phyloP scores from a whole-genome alignment of 1,140 invertebrate species.

The Geopemphigus sp. region DNA sequence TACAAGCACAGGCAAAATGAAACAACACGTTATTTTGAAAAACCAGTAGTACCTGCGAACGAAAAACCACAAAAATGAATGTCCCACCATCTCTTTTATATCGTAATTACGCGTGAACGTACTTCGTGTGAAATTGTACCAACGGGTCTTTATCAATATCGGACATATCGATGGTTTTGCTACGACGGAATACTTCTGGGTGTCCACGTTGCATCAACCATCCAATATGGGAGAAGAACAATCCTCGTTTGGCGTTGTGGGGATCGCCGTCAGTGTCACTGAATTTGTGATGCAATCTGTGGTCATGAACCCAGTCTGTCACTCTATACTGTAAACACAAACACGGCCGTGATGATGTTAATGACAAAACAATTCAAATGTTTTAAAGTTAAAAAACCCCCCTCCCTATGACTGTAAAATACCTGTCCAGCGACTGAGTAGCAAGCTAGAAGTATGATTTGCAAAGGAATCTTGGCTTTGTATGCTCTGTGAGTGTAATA shows the following conservation, averaged over 20 bases:
- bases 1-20: conserved; percentile 63
- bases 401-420: conserved; percentile 51
- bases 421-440: conserved; percentile 57
- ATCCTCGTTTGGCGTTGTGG: conserved; percentile 65
- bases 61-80: too few species aligned
- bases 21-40: conserved; percentile 79
- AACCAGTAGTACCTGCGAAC: conserved; percentile 57
- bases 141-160: conserved; percentile 71
- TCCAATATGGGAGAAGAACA: conserved; percentile 68
- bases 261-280: conserved; percentile 67
- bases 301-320: conserved; percentile 60
- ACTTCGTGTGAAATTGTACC: conserved; percentile 69
- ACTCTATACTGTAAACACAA: conserved; percentile 52
- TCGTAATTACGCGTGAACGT: conserved; percentile 48
- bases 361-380: background rate
- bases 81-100: too few species aligned
- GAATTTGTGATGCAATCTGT: conserved; percentile 66
- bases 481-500: conserved; percentile 81
- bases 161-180: conserved; percentile 67
- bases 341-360: conserved; percentile 42
- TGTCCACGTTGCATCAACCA: conserved; percentile 66
- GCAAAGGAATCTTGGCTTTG: conserved; percentile 72
- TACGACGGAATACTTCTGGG: conserved; percentile 65
- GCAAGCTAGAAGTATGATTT: conserved; percentile 60
- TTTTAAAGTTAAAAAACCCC: background rate